Base-by-base conservation (phyloP, 2,797 vertebrate genomes). In the Gouania willdenowi region DNA sequence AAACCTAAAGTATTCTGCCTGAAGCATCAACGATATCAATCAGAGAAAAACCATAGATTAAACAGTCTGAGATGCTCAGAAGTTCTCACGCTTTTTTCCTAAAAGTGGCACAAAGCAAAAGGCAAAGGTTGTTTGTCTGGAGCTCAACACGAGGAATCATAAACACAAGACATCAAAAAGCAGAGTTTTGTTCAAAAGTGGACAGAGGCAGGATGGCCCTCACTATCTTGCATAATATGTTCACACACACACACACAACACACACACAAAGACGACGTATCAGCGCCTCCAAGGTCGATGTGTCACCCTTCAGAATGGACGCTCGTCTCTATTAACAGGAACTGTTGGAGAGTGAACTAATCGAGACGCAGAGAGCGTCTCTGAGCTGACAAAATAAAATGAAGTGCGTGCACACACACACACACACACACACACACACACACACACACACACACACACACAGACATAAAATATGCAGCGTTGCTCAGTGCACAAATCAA, bases 261-360 rank as follows among this genome's bases (percentile, higher is more conserved):
- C 22, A 11, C 24, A 26, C 24, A 26, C 24, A 25, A 58, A 61
- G 68, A 3, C 0, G 28, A 61, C 75, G 69, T 42, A 66, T 75
- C 71, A 75, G 64, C 28, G 40, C 28, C 65, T 38, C 72, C 77
- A 83, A 76, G 84, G 86, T 84, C 64, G 61, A 41, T 20, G 39
- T 41, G 51, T 20, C 34, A 68, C 81, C 81, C 72, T 81, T 59
- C 52, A 62, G 66, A 63, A 73, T 31, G 56, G 65, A 71, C 45
- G 53, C 46, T 66, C 37, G 70, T 66, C 62, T 79, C 77, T 62
- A 81, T 83, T 80, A 83, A 79, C 67, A 61, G 43, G 62, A 59
- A 51, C 39, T 51, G 39, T 22, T 51, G 56, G 46, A 67, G 39
- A 70, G 55, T 42, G 45, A 71, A 58, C 60, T 70, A 71, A 83